phyloP scores from a whole-genome alignment of 2,888 invertebrate genomes.

The Teinopalpus imperialis region DNA sequence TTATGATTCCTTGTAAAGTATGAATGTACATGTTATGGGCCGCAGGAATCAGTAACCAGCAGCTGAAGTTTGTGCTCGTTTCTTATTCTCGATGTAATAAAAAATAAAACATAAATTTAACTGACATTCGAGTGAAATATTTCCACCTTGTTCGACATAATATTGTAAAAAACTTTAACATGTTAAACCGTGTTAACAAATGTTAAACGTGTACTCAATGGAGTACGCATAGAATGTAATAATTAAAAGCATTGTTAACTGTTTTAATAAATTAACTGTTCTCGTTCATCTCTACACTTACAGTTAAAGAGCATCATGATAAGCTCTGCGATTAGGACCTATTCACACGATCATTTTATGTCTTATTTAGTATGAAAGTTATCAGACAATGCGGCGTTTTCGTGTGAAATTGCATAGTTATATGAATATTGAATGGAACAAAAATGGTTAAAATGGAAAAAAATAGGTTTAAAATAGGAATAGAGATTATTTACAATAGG shows the following conservation, averaged over 20 bases:
- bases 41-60: too few species aligned
- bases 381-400: background rate
- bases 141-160: background rate
- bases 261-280: background rate
- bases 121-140: too few species aligned
- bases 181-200: background rate
- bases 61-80: too few species aligned
- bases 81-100: too few species aligned
- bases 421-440: too few species aligned
- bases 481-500: too few species aligned
- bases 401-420: background rate
- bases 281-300: background rate
- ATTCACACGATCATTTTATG: background rate
- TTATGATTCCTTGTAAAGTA: too few species aligned
- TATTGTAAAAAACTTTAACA: conserved; percentile 1
- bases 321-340: background rate
- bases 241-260: conserved; percentile 1
- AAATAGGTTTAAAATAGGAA: too few species aligned
- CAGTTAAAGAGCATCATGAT: conserved; percentile 2
- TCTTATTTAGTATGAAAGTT: background rate
- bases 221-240: background rate
- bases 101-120: too few species aligned
- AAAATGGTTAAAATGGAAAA: too few species aligned
- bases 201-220: background rate
- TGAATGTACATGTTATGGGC: too few species aligned